Evolutionary conservation across 2,888 invertebrate species (phyloP).

Genomic region (Chymomyza fuscimana): DNA sequence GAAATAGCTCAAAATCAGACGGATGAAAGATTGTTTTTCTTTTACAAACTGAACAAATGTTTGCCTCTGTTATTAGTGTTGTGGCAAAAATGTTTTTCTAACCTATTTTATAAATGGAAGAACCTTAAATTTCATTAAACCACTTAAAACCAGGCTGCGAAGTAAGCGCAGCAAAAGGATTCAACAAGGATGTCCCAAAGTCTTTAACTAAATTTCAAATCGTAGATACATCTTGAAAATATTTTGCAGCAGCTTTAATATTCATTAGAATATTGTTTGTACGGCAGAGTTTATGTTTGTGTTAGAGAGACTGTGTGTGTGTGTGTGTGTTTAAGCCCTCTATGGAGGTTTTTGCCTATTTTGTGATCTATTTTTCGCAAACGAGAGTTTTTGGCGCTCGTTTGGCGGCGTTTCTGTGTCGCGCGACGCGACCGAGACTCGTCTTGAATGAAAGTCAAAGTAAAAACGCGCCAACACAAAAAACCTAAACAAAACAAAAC

Average conservation of each 20-base stretch:
- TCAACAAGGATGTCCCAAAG: neutral
- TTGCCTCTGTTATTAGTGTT: no score
- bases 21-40: no score
- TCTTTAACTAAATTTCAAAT: neutral
- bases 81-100: no score
- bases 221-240: neutral
- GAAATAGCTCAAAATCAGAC: no score
- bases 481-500: conserved; percentile 76
- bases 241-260: conserved; percentile 51
- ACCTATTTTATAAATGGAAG: neutral
- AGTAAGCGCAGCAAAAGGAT: no score
- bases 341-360: conserved; percentile 58
- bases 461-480: conserved; percentile 72
- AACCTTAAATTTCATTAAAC: no score
- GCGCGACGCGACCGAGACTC: conserved; percentile 52
- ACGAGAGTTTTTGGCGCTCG: conserved; percentile 61
- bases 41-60: no score
- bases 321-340: conserved; percentile 37
- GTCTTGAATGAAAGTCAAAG: conserved; percentile 79
- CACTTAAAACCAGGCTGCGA: no score
- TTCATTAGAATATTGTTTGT: conserved; percentile 51
- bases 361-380: conserved; percentile 68
- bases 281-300: neutral
- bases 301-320: conserved; percentile 5
- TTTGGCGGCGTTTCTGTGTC: conserved; percentile 63